These are phyloP conservation scores for Ennomos fuscantarius DNA, from an alignment of 2,888 invertebrate species.

Conservation along the genomic window DNA sequence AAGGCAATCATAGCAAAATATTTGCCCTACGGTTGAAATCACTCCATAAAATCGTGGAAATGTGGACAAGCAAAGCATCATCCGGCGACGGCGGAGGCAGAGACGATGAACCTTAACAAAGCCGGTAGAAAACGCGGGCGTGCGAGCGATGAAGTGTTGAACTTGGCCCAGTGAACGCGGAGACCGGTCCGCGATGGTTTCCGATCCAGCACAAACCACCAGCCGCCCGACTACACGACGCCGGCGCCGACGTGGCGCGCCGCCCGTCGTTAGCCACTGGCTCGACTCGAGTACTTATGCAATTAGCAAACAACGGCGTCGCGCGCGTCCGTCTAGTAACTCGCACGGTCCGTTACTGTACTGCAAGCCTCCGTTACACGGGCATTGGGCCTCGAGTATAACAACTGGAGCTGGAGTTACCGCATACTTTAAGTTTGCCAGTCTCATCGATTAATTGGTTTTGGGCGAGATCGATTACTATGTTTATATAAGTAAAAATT, in stretches of 20 bases:
- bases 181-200: constrained; percentile 40
- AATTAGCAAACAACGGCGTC: constrained; percentile 1
- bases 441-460: not conserved
- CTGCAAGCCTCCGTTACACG: constrained; percentile 28
- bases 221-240: constrained; percentile 2
- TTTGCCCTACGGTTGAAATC: too few relatives aligned
- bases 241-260: constrained; percentile 3
- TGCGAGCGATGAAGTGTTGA: constrained; percentile 29
- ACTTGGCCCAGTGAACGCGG: constrained; percentile 51
- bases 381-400: constrained; percentile 3
- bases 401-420: constrained; percentile 17
- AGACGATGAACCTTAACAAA: too few relatives aligned
- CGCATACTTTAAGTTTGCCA: constrained; percentile 1
- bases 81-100: too few relatives aligned
- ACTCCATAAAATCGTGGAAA: too few relatives aligned
- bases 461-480: too few relatives aligned
- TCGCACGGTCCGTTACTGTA: constrained; percentile 18
- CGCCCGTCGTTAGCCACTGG: constrained; percentile 21
- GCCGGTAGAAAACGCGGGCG: not conserved
- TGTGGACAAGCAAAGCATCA: too few relatives aligned
- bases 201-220: constrained; percentile 3
- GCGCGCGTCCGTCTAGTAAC: constrained; percentile 3
- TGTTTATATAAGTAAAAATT: too few relatives aligned
- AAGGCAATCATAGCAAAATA: too few relatives aligned
- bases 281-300: constrained; percentile 25